Evolutionary conservation across 2,797 vertebrate species (phyloP).

Genomic region (Natrix natrix): DNA sequence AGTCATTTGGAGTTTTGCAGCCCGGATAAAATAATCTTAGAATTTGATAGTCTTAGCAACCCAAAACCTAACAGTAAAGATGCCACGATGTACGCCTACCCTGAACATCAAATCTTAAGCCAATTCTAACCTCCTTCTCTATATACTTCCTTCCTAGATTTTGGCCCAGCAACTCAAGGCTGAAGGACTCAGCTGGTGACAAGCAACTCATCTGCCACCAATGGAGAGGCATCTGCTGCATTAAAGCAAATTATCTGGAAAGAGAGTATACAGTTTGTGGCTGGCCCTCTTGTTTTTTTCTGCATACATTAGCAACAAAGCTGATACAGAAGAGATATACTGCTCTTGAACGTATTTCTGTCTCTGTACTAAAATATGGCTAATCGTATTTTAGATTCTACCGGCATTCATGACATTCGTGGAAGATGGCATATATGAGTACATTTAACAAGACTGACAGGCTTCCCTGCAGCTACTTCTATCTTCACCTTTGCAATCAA

Average conservation of each 20-base stretch:
- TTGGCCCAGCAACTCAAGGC: background rate
- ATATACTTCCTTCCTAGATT: background rate
- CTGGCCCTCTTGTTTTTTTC: background rate
- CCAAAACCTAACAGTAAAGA: background rate
- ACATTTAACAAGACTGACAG: background rate
- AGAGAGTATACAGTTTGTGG: background rate
- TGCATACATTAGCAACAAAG: background rate
- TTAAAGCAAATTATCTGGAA: slow-evolving; percentile 17
- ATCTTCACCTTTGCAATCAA: background rate
- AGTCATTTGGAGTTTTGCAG: background rate
- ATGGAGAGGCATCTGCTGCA: slow-evolving; percentile 3
- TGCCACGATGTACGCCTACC: background rate
- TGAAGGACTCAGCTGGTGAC: slow-evolving; percentile 1
- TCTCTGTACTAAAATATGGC: background rate
- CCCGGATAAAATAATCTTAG: background rate
- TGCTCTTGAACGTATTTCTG: background rate
- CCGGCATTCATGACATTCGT: background rate
- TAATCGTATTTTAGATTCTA: background rate
- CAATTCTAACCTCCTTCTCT: background rate
- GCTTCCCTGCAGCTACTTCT: background rate
- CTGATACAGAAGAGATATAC: background rate
- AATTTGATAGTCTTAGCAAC: background rate
- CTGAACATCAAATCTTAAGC: background rate
- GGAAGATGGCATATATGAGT: background rate
- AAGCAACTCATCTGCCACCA: slow-evolving; percentile 7